phyloP scores from a whole-genome alignment of 2,113 vertebrate genomes.

The Tympanuchus pallidicinctus region DNA sequence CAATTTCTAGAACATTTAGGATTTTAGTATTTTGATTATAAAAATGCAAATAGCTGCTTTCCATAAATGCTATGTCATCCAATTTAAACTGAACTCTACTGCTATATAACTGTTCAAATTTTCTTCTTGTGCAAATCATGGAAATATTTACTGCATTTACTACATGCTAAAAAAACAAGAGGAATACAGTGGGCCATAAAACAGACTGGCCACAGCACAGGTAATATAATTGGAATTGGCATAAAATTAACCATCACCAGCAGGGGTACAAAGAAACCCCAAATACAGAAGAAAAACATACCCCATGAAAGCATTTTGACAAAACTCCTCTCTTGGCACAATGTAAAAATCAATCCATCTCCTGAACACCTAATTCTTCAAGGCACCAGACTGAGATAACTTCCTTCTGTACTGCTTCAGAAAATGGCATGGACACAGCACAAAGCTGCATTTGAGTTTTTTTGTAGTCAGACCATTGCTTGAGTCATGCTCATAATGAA shows the following conservation, averaged over 20 bases:
- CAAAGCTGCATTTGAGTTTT: neutral
- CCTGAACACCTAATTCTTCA: neutral
- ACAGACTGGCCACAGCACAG: neutral
- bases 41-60: neutral
- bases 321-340: conserved; percentile 3
- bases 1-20: neutral
- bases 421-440: conserved; percentile 7
- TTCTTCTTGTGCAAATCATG: neutral
- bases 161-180: neutral
- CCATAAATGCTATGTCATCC: neutral
- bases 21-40: neutral
- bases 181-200: neutral
- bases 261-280: neutral
- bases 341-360: neutral
- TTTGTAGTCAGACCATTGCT: conserved; percentile 26
- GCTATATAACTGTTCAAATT: neutral
- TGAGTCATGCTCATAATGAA: neutral
- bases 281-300: neutral
- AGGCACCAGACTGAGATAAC: conserved; percentile 21
- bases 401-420: neutral
- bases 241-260: neutral
- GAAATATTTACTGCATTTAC: neutral
- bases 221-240: neutral
- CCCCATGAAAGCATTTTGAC: neutral
- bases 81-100: neutral